phyloP scores from a whole-genome alignment of 2,888 invertebrate genomes.

The Clitarchus hookeri region DNA sequence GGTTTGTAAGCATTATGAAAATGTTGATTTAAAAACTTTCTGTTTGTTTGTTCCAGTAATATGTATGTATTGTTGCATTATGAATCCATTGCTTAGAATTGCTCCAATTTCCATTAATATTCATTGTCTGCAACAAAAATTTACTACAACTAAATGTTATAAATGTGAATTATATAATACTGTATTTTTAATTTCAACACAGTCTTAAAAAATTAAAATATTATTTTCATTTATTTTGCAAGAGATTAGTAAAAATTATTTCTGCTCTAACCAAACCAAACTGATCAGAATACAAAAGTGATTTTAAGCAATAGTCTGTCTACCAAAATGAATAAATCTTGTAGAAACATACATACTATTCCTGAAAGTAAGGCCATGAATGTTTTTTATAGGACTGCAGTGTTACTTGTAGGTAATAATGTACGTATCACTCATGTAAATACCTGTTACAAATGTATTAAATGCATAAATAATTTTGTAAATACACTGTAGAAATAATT shows the following conservation, averaged over 20 bases:
- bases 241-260: not conserved
- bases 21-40: not conserved
- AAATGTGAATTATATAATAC: not conserved
- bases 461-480: constrained; percentile 36
- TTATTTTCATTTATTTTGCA: not conserved
- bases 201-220: not conserved
- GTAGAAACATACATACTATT: not conserved
- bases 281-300: not conserved
- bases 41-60: not conserved
- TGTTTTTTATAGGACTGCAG: not conserved
- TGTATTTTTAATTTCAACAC: not conserved
- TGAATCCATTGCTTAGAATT: not conserved
- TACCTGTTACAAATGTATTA: constrained; percentile 28
- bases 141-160: not conserved
- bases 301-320: not conserved
- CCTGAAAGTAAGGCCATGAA: constrained; percentile 7
- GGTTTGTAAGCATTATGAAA: not conserved
- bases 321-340: not conserved
- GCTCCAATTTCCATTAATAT: not conserved
- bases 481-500: constrained; percentile 34
- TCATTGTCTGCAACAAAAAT: not conserved
- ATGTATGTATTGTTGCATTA: not conserved
- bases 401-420: not conserved
- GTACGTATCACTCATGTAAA: constrained; percentile 8
- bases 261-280: not conserved